Conservation (phyloP, 2,888 invertebrate species). For the Macrophya annulata region DNA sequence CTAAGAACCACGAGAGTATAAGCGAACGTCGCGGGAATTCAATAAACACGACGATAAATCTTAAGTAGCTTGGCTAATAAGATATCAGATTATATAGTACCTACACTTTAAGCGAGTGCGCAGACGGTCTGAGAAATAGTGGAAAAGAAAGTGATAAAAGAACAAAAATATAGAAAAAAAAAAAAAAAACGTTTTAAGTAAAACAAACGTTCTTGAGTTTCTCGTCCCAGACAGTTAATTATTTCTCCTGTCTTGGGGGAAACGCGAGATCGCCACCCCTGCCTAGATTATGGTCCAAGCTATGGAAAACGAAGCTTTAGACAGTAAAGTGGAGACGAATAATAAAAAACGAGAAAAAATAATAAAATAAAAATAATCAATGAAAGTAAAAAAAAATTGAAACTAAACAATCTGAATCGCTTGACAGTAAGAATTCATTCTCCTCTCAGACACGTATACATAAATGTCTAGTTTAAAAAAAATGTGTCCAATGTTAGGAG, state of each 20-base stretch:
- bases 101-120: constrained; percentile 60
- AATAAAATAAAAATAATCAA: too few relatives aligned
- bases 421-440: not conserved
- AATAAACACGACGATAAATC: constrained; percentile 65
- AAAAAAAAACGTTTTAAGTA: constrained; percentile 67
- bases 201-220: constrained; percentile 76
- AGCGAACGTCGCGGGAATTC: constrained; percentile 49
- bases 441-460: not conserved
- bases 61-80: constrained; percentile 69
- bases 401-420: not conserved
- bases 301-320: constrained; percentile 48
- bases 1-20: constrained; percentile 20
- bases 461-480: not conserved
- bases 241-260: constrained; percentile 70
- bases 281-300: constrained; percentile 61
- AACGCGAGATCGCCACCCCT: constrained; percentile 66
- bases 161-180: constrained; percentile 53
- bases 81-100: constrained; percentile 67
- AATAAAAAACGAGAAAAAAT: constrained; percentile 10
- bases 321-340: constrained; percentile 54
- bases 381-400: constrained; percentile 7
- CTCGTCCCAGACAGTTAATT: constrained; percentile 72
- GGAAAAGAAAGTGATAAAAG: constrained; percentile 56
- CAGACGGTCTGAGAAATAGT: constrained; percentile 59
- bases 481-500: not conserved